Evolutionary conservation across 92 coral and sea anemone species (phyloP), one percentile per base, ranked within the genome.

Genomic region (Bergia sp.): DNA sequence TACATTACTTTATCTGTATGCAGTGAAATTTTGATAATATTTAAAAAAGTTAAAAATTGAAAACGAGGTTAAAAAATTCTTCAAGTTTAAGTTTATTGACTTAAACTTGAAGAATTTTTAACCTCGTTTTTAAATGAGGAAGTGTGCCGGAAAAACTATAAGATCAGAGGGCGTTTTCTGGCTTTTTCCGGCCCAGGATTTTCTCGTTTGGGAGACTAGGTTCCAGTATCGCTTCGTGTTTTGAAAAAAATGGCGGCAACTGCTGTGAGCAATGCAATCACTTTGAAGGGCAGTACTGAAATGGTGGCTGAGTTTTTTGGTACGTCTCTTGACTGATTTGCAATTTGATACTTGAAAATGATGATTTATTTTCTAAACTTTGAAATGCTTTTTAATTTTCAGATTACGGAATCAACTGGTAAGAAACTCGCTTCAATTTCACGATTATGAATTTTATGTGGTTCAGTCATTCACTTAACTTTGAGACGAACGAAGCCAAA

Each of bases 321-420:
- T 97, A 94, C 81, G 50, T 79, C 44, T 6, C 23, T 23, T 36
- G 12, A 44, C 61, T 86, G 37, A 40, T 66, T 47, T 23, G 42
- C 45, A 1, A 40, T 43, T 38, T 47, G 15, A 47, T 77, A 85
- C 40, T 88, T 37, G 18, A 82, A 40, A 20, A 23, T 20, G 5
- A n/a, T 7, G 38, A 67, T 29, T 29, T 77, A 12, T n/a, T 42
- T 41, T 91, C 39, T 79, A 58, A 40, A 38, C 9, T 3, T 78
- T 55, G 23, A 40, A 20, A 20, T 77, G 23, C 36, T 47, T n/a
- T 90, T 88, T 74, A 29, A 53, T 89, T 90, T 86, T 13, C 92
- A 97, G 99, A 92, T 36, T 97, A 86, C 85, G 99, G 98, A 73
- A 97, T 97, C 87, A 97, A 97, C 93, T 96, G 96, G 99, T 97